phyloP scores from a whole-genome alignment of 2,797 vertebrate genomes.

The Molossus molossus region DNA sequence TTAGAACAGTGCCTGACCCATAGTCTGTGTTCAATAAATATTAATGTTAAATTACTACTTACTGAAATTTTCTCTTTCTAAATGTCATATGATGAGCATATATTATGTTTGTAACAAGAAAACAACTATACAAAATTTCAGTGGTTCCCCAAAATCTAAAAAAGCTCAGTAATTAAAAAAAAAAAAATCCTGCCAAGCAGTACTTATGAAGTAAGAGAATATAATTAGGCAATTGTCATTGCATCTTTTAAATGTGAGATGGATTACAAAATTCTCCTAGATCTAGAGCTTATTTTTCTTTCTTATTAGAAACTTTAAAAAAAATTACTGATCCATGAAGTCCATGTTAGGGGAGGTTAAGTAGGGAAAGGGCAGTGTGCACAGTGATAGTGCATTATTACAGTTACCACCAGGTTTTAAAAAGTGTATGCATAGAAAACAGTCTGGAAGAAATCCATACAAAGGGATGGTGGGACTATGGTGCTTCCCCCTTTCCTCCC shows the following conservation, averaged over 20 bases:
- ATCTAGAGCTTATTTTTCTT: conserved; percentile 54
- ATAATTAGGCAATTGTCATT: conserved; percentile 37
- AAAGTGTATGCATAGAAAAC: background rate
- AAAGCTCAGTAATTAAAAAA: background rate
- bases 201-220: conserved; percentile 51
- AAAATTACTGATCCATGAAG: conserved; percentile 1
- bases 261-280: conserved; percentile 15
- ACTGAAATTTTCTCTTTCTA: conserved; percentile 31
- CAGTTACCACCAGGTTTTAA: background rate
- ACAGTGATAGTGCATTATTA: background rate
- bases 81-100: background rate
- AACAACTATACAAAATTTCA: conserved; percentile 26
- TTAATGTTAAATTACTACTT: conserved; percentile 21
- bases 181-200: background rate
- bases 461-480: background rate
- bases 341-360: background rate
- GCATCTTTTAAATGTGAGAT: conserved; percentile 50
- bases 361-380: background rate
- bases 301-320: conserved; percentile 43
- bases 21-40: background rate
- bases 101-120: conserved; percentile 59
- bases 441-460: background rate
- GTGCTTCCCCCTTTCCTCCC: background rate
- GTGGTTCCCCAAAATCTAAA: conserved; percentile 53
- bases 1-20: background rate